Conservation (phyloP, 2,113 vertebrate species). For the Misgurnus mizolepis region DNA sequence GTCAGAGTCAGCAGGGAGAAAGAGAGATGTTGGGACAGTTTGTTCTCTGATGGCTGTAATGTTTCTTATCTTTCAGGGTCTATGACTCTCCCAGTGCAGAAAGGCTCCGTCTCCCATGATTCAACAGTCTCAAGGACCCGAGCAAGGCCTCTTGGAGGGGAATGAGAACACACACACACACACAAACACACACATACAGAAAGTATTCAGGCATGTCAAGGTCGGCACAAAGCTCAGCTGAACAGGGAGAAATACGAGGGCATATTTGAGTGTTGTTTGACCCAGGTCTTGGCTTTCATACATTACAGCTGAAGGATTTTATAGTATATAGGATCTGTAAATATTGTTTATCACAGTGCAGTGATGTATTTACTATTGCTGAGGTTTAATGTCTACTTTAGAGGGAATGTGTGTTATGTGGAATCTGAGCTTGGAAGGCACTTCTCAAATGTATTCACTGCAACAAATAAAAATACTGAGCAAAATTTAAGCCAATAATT, state of each 20-base stretch:
- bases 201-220: slow-evolving; percentile 69
- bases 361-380: slow-evolving; percentile 8
- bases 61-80: slow-evolving; percentile 79
- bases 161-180: slow-evolving; percentile 59
- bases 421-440: too few relatives aligned
- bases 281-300: background rate
- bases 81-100: slow-evolving; percentile 69
- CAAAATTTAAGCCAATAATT: too few relatives aligned
- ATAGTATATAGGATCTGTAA: background rate
- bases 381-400: background rate
- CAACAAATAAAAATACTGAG: too few relatives aligned
- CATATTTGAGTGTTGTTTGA: slow-evolving; percentile 8
- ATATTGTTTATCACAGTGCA: slow-evolving; percentile 14
- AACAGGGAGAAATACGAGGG: slow-evolving; percentile 12
- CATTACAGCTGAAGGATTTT: background rate
- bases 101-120: slow-evolving; percentile 61
- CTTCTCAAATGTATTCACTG: too few relatives aligned
- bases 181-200: slow-evolving; percentile 61
- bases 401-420: background rate
- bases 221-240: slow-evolving; percentile 41
- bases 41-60: slow-evolving; percentile 72
- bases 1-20: slow-evolving; percentile 65
- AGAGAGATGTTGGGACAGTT: slow-evolving; percentile 67
- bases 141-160: slow-evolving; percentile 80
- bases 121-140: slow-evolving; percentile 80